Percentiles rank a stretch among this genome's conserved stretches.
Evolutionary conservation across 2,888 invertebrate species (phyloP).

Genomic region (Hirtodrosophila trivittata): DNA sequence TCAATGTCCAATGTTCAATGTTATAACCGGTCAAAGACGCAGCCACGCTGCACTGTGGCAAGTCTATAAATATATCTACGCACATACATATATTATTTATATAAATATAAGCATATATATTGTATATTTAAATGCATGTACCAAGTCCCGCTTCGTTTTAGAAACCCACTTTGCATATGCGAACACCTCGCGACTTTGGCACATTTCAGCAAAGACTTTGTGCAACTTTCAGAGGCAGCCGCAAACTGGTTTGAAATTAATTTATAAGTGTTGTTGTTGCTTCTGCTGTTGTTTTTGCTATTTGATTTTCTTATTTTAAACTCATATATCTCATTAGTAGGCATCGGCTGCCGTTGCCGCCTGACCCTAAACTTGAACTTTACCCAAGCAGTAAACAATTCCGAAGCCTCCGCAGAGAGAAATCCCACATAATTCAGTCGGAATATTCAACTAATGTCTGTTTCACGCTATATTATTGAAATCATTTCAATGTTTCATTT

Average conservation of each 20-base stretch:
- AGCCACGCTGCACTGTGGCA: conserved; percentile 5
- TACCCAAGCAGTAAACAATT: conserved; percentile 21
- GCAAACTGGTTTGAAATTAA: conserved; percentile 59
- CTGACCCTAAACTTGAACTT: conserved; percentile 76
- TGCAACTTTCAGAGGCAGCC: conserved; percentile 49
- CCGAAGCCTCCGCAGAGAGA: conserved; percentile 13
- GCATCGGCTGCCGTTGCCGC: conserved; percentile 10
- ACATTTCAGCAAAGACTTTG: conserved; percentile 45
- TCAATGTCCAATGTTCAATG: conserved; percentile 62
- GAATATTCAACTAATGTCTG: no score
- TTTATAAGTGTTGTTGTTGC: conserved; percentile 38
- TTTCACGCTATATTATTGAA: no score
- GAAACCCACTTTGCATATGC: conserved; percentile 74
- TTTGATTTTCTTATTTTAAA: conserved; percentile 14
- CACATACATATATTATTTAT: no score
- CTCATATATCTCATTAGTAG: conserved; percentile 60
- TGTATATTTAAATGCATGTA: background rate
- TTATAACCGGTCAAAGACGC: conserved; percentile 73
- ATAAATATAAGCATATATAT: background rate
- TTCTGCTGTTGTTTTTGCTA: conserved; percentile 27
- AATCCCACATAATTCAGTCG: conserved; percentile 17
- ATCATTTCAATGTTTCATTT: no score
- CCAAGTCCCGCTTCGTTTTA: conserved; percentile 55
- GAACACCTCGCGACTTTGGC: conserved; percentile 46
- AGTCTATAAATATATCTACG: background rate